Evolutionary conservation across 2,797 vertebrate species (phyloP), one percentile per base, ranked within the genome.

Genomic region (Schizothorax lantsangensis): DNA sequence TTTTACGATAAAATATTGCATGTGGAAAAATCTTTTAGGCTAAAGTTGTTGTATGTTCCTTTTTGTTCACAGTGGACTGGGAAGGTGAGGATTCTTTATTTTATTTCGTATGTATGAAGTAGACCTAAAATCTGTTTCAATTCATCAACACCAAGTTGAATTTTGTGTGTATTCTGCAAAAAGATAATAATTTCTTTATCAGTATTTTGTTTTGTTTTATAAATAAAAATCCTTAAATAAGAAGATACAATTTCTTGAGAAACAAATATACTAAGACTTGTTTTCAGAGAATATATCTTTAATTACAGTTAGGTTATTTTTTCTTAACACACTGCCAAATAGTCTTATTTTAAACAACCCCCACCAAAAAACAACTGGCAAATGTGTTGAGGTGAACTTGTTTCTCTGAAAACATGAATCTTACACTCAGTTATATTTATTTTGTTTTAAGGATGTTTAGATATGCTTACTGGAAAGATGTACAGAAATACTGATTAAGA

Each of bases 41-140:
- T 81, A 80, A 74, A 77, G 81, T 17, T 45, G 82, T 87, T 73
- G 49, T 62, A 52, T 89, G 57, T 84, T 88, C 40, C 94, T 91
- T 92, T 94, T 87, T 93, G 84, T 91, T 94, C 93, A 33, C 94
- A 95, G 94, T 94, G 93, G 95, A 95, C 91, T 95, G 95, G 94
- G 93, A 94, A 94, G 95, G 94, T 95, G 94, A 95, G 94, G 88
- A 68, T 90, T 85, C 40, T 62, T 85, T 90, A 88, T 90, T 89
- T 91, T 88, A 93, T 87, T 92, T 88, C 5, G 8, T 38, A 88
- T 89, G 74, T 89, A 86, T 93, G 87, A 91, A 38, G 36, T 80
- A 38, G 75, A 52, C 78, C 59, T 52, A 11, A 91, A 89, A 87
- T 91, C 87, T 90, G 90, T 84, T 92, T 90, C 86, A 91, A 85